Base-by-base conservation (phyloP, 2,888 invertebrate genomes). In the Miltochrista miniata region DNA sequence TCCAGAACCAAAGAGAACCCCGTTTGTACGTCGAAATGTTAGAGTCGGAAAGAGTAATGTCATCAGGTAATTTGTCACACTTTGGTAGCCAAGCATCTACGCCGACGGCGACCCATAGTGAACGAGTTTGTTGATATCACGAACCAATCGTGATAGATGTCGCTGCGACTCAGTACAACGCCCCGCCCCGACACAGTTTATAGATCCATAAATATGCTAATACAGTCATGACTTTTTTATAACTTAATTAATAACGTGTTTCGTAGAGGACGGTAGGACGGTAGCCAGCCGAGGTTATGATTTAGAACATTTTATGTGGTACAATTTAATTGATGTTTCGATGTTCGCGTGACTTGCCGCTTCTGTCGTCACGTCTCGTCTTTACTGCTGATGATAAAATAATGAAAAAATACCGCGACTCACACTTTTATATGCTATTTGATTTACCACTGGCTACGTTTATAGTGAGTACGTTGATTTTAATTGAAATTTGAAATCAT, bases 181-280 rank as follows among this genome's bases (percentile, higher is more conserved):
- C 60, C 54, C 61, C 65, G 62, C 66, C 65, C 64, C 58, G 45
- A 29, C 56, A 56, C 60, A 63, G 61, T 83, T 82, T 84, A 83
- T 77, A 74, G 77, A 72, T 59, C 77, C 82, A 85, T 90, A 90
- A 90, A 90, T 85, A 90, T 89, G 89, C 82, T 88, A 87, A 90
- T 90, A 84, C 81, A 77, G 79, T 79, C 80, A 86, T 84, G 89
- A 89, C 87, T 86, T 83, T 88, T 90, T 90, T 89, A 90, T 88
- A 87, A 87, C 88, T 85, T 89, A 90, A 90, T 90, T 89, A 90
- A 90, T 90, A 87, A 89, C 87, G 83, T 81, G 79, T 83, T 79
- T 72, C 74, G 62, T 74, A 69, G 68, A 64, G 70, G 18, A 24
- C 18, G 18, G 66, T 72, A 64, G 70, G 18, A 24, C 18, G 18